Base-by-base conservation (phyloP, 2,888 invertebrate genomes). In the Drosophila differens region DNA sequence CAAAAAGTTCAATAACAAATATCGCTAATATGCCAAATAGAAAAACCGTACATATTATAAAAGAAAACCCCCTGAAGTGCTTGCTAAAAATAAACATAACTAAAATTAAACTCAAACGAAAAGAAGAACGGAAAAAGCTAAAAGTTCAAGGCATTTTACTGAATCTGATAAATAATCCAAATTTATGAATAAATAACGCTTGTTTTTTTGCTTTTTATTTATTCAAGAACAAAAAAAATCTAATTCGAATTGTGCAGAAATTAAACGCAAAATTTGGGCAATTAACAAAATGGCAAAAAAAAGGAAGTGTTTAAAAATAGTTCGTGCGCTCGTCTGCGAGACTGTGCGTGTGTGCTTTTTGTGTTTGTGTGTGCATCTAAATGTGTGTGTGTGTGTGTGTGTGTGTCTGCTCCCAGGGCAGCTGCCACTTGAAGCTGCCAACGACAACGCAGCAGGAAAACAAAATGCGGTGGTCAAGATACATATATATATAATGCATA, bases 221-320 rank as follows among this genome's bases (percentile, higher is more conserved):
- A 33, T 54, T 1, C 12, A 7, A 25, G 4, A 28, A 41, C 5
- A 49, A 61, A 66, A 59, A 62, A 57, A 59, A 73, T 69, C 4
- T 47, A 33, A 58, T 49, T 53, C 39, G 67, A 62, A 70, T 61
- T 57, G 64, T 83, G 70, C 74, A 61, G 69, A 80, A 80, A 79
- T 72, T 69, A 69, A 65, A 68, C 63, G 69, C 76, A 84, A 79
- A 81, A 76, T 73, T 72, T 75, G 65, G 79, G 72, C 37, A 76
- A 79, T 79, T 69, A 74, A 59, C 52, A 74, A 68, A 41, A 58
- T 51, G 55, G 54, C 68, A 87, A 91, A 78, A 58, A 58, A 68
- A 67, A 76, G 70, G 41, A 76, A 76, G 67, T 72, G 77, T 82
- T 89, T 92, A 92, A 81, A 92, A 92, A 92, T 92, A 92, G 92